A percentile compares a stretch with the other conserved stretches of the same genome.
Evolutionary conservation across 2,888 invertebrate species (phyloP).

Genomic region (Mesochorus sp.): DNA sequence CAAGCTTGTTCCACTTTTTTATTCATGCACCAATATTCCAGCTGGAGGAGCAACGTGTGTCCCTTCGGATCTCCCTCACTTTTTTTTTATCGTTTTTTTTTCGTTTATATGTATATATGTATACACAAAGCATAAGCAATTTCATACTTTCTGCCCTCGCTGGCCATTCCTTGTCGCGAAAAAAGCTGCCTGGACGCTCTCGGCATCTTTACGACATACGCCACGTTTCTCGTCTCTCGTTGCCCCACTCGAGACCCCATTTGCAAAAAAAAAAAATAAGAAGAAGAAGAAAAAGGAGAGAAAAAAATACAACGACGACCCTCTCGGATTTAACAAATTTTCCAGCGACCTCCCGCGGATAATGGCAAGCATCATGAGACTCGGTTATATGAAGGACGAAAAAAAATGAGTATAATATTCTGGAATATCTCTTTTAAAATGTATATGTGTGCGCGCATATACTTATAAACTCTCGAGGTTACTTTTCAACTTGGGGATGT

Average conservation of each 20-base stretch:
- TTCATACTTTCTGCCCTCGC: constrained; percentile 68
- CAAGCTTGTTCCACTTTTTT: constrained; percentile 60
- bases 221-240: constrained; percentile 9
- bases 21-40: constrained; percentile 66
- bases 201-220: constrained; percentile 66
- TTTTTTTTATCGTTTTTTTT: constrained; percentile 20
- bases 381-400: constrained; percentile 17
- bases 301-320: constrained; percentile 41
- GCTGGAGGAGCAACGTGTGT: constrained; percentile 3
- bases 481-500: neutral
- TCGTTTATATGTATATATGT: constrained; percentile 27
- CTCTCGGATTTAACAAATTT: constrained; percentile 69
- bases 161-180: constrained; percentile 23
- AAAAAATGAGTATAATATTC: constrained; percentile 30
- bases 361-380: constrained; percentile 1
- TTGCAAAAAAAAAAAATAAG: neutral
- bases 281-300: neutral
- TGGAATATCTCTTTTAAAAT: constrained; percentile 7
- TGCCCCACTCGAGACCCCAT: constrained; percentile 24
- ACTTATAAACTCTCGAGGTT: neutral
- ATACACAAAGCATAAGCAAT: constrained; percentile 74
- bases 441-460: neutral
- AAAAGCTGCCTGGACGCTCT: constrained; percentile 40
- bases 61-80: constrained; percentile 24
- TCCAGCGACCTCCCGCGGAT: constrained; percentile 52